Percentiles rank a stretch among this genome's conserved stretches.
Conservation (phyloP, 2,113 vertebrate species). For the Entosphenus tridentatus region DNA sequence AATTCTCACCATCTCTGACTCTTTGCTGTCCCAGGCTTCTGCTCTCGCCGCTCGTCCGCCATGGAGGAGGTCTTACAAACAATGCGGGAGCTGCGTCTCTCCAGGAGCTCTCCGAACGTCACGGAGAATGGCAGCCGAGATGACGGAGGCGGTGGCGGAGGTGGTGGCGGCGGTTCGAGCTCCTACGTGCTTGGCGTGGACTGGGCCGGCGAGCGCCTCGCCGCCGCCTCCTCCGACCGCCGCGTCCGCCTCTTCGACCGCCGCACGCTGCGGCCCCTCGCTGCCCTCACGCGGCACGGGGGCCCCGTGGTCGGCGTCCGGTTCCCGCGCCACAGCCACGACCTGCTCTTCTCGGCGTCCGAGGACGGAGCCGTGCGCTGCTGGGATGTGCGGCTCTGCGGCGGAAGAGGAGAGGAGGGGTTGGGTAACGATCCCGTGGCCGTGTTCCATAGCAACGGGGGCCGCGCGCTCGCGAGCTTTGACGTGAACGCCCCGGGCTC, state of each 20-base stretch:
- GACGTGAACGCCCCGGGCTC: slow-evolving; percentile 42
- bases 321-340: slow-evolving; percentile 24
- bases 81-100: too few species aligned
- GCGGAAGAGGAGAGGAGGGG: too few species aligned
- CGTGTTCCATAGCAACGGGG: slow-evolving; percentile 32
- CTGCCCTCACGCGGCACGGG: neutral
- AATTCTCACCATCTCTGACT: too few species aligned
- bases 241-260: neutral
- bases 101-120: neutral
- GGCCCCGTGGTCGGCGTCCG: slow-evolving; percentile 28
- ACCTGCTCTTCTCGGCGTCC: slow-evolving; percentile 39
- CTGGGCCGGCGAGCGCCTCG: neutral
- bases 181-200: neutral
- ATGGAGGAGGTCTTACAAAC: too few species aligned
- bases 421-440: slow-evolving; percentile 18
- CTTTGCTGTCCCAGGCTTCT: too few species aligned
- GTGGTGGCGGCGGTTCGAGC: neutral
- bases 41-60: too few species aligned
- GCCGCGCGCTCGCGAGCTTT: slow-evolving; percentile 44
- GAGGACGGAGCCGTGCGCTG: slow-evolving; percentile 32
- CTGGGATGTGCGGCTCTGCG: slow-evolving; percentile 42
- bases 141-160: too few species aligned
- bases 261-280: neutral
- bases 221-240: slow-evolving; percentile 6
- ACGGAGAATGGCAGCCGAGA: neutral